Percentiles rank a stretch among this genome's conserved stretches.
phyloP scores from a whole-genome alignment of 2,888 invertebrate species.

The Aelia acuminata region DNA sequence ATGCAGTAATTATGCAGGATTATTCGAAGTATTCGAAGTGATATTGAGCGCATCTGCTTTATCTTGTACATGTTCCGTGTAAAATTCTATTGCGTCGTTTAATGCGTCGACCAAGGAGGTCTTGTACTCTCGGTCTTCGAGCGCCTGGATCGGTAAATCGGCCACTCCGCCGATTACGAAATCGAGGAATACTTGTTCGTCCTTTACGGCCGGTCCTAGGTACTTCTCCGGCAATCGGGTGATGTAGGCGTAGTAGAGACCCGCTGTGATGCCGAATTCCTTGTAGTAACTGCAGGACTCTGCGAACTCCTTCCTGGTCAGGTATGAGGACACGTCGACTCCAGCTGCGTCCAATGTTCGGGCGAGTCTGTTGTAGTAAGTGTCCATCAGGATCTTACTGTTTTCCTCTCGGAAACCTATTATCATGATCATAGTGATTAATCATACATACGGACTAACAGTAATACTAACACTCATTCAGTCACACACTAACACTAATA shows the following conservation, averaged over 20 bases:
- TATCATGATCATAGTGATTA: not conserved
- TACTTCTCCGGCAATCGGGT: slow-evolving; percentile 60
- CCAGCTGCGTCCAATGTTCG: slow-evolving; percentile 50
- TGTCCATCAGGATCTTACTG: slow-evolving; percentile 45
- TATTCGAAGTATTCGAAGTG: not conserved
- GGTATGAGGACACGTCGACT: slow-evolving; percentile 21
- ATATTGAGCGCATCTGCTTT: not conserved
- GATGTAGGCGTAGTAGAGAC: slow-evolving; percentile 61
- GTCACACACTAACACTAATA: too few species aligned
- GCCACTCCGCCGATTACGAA: slow-evolving; percentile 59
- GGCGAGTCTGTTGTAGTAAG: slow-evolving; percentile 58
- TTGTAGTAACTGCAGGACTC: slow-evolving; percentile 60
- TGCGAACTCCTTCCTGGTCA: slow-evolving; percentile 57
- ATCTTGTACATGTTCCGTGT: not conserved
- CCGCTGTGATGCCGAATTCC: slow-evolving; percentile 57
- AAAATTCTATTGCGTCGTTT: slow-evolving; percentile 56
- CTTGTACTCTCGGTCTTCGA: slow-evolving; percentile 56
- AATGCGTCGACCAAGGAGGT: slow-evolving; percentile 52
- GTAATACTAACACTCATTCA: too few species aligned
- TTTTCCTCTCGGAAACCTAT: slow-evolving; percentile 52
- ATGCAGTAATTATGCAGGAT: not conserved
- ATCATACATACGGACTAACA: too few species aligned
- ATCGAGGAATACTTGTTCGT: slow-evolving; percentile 56
- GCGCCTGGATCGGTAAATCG: slow-evolving; percentile 45
- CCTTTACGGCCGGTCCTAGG: slow-evolving; percentile 34